Conservation (phyloP, 2,888 invertebrate species). For the Mythimna vitellina region DNA sequence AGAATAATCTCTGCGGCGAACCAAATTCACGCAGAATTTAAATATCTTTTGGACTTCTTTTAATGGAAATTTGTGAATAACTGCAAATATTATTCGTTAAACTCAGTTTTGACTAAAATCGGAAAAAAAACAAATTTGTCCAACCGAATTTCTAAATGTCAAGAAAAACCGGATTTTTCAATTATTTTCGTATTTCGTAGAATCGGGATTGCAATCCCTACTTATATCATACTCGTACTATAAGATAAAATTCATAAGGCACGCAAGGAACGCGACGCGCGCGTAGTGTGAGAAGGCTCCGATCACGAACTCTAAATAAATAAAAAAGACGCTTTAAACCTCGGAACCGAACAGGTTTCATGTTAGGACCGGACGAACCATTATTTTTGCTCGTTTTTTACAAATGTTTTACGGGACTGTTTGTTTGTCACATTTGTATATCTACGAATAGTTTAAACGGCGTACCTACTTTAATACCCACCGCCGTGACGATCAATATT, state of each 20-base stretch:
- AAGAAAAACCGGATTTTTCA: too few relatives aligned
- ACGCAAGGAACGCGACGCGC: not conserved
- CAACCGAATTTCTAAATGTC: too few relatives aligned
- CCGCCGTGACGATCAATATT: constrained; percentile 20
- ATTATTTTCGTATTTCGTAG: too few relatives aligned
- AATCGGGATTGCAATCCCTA: too few relatives aligned
- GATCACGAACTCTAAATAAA: constrained; percentile 21
- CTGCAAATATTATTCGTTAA: too few relatives aligned
- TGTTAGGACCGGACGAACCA: constrained; percentile 1
- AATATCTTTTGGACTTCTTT: too few relatives aligned
- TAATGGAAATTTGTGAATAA: too few relatives aligned
- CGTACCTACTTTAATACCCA: not conserved
- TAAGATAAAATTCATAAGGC: constrained; percentile 2
- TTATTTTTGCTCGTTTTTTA: constrained; percentile 36
- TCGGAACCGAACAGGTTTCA: constrained; percentile 42
- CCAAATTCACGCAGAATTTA: too few relatives aligned
- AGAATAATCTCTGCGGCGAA: too few relatives aligned
- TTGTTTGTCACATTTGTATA: constrained; percentile 1
- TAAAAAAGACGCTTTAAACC: constrained; percentile 24
- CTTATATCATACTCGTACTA: not conserved
- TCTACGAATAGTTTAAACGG: too few relatives aligned
- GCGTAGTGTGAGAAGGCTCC: not conserved
- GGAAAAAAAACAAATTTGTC: too few relatives aligned
- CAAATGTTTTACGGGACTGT: constrained; percentile 5
- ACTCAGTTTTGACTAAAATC: too few relatives aligned